A percentile compares a stretch with the other conserved stretches of the same genome.
Evolutionary conservation across 1,140 invertebrate genomes (phyloP).

Genomic region (Trinorchestia longiramus): DNA sequence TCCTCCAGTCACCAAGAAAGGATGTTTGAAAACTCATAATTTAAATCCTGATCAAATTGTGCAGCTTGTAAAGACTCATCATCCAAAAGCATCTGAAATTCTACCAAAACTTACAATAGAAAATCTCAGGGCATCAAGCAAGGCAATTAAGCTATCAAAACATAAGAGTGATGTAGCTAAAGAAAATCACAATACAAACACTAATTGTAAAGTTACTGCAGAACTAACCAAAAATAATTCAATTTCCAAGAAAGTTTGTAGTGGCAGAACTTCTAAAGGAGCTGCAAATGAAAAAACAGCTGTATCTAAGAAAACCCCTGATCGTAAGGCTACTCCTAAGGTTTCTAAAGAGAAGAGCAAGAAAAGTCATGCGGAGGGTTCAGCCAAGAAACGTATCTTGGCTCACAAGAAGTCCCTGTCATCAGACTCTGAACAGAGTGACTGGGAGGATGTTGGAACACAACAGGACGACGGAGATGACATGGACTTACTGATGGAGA

Average conservation of each 20-base stretch:
- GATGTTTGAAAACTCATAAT: constrained; percentile 14
- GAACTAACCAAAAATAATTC: background rate
- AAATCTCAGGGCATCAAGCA: constrained; percentile 60
- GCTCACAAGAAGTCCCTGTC: constrained; percentile 64
- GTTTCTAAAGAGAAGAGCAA: background rate
- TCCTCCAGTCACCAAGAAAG: constrained; percentile 60
- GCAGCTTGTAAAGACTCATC: background rate
- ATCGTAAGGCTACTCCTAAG: background rate
- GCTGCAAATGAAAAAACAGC: background rate
- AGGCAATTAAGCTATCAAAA: constrained; percentile 68
- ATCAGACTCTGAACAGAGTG: constrained; percentile 67
- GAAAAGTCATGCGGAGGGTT: background rate
- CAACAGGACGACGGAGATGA: constrained; percentile 69
- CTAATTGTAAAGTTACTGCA: background rate
- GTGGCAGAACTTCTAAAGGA: no score
- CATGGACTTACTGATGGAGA: constrained; percentile 6
- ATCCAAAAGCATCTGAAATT: constrained; percentile 41
- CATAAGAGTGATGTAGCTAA: background rate
- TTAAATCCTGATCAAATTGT: constrained; percentile 28
- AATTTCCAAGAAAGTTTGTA: background rate
- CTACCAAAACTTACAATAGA: constrained; percentile 37
- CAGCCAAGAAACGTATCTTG: background rate
- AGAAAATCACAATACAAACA: background rate
- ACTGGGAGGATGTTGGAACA: constrained; percentile 71
- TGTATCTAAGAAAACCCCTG: no score